A percentile compares a stretch with the other conserved stretches of the same genome.
These are phyloP conservation scores for Patella pellucida DNA, from an alignment of 2,888 invertebrate genomes.

Conservation along the genomic window DNA sequence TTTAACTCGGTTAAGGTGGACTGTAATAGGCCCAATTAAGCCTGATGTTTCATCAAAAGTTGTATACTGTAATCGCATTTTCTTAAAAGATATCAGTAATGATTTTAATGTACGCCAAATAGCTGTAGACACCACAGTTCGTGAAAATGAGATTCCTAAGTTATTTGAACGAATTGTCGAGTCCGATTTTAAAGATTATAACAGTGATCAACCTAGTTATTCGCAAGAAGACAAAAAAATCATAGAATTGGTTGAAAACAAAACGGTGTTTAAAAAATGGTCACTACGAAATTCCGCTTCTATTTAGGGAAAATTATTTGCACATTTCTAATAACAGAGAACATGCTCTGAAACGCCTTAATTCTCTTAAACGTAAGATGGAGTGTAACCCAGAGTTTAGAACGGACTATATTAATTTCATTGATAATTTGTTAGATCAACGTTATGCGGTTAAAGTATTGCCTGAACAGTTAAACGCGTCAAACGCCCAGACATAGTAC, in stretches of 20 bases:
- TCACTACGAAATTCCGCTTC: no score
- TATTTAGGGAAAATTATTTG: no score
- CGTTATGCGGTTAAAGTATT: slow-evolving; percentile 7
- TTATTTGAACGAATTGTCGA: not conserved
- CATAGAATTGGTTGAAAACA: no score
- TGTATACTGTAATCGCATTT: not conserved
- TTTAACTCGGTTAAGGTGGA: not conserved
- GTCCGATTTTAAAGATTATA: not conserved
- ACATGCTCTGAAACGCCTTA: no score
- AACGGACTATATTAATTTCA: slow-evolving; percentile 21
- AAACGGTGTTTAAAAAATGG: no score
- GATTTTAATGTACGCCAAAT: not conserved
- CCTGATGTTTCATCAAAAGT: not conserved
- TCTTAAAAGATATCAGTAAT: not conserved
- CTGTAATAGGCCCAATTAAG: not conserved
- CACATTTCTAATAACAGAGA: no score
- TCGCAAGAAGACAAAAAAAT: no score
- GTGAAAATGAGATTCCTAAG: not conserved
- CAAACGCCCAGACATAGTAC: slow-evolving; percentile 21
- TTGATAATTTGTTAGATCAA: slow-evolving; percentile 13
- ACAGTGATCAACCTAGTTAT: not conserved
- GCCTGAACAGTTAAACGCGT: not conserved
- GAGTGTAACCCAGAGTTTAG: slow-evolving; percentile 1
- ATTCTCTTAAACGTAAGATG: no score
- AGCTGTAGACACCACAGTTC: not conserved